Evolutionary conservation across 2,797 vertebrate species (phyloP), one percentile per base, ranked within the genome.

Genomic region (Notolepis coatsorum): DNA sequence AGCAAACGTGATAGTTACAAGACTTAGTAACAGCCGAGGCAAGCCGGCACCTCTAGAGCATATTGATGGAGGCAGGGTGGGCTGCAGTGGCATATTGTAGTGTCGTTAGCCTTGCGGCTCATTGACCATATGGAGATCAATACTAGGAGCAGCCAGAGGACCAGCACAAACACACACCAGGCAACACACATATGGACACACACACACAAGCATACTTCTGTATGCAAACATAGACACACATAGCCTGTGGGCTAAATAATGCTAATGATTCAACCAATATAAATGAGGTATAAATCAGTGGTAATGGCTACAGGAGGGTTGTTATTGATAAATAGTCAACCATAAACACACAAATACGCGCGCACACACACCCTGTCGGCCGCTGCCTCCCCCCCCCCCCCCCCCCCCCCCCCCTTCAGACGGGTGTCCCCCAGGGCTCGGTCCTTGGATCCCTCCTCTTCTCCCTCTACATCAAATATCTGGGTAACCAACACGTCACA

Each of bases 61-160:
- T 10, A 13, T 13, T n/a, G n/a, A n/a, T n/a, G n/a, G n/a, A n/a
- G n/a, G n/a, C n/a, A 58, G 76, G 75, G 63, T 53, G 79, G 76
- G 73, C n/a, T 51, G 75, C 68, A 64, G 79, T 48, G 58, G 80
- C 71, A 82, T 86, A 85, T 81, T 75, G 84, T 79, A 75, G 81
- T 49, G 62, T 80, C 65, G 77, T 89, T 88, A 88, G 84, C 88
- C 71, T 83, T 78, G 77, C n/a, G n/a, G n/a, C 84, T 84, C 80
- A 87, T 84, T 87, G 84, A 86, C 84, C 87, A 84, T 69, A 84
- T 80, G 77, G 68, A 76, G 80, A 91, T 90, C 89, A 83, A 91
- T 90, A 87, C 68, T 54, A 42, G 53, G 63, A 80, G 79, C 48
- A 37, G 77, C 84, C 72, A 9, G 76, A 84, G 85, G 84, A 86